phyloP scores from a whole-genome alignment of 92 coral and sea anemone genomes.

The Virgularia gustaviana region DNA sequence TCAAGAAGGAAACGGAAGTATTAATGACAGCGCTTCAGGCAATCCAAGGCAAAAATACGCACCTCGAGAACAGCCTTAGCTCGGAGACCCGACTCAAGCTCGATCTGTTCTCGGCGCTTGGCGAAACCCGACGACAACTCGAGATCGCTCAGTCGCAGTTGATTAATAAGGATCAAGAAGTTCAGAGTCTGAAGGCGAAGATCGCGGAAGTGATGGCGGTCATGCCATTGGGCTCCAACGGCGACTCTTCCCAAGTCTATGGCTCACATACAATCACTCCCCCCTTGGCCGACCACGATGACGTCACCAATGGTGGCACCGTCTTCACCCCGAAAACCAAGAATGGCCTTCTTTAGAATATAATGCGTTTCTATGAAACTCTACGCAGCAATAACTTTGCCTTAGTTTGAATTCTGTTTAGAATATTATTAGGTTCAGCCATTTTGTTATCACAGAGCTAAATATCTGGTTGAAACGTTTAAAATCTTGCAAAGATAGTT shows the following conservation, averaged over 20 bases:
- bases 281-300: slow-evolving; percentile 5
- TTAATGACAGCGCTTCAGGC: slow-evolving; percentile 88
- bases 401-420: slow-evolving; percentile 3
- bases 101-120: slow-evolving; percentile 92
- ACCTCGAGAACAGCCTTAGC: slow-evolving; percentile 88
- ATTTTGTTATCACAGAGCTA: not conserved
- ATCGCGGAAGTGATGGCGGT: slow-evolving; percentile 98
- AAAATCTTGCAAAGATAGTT: slow-evolving; percentile 11
- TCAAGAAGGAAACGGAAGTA: slow-evolving; percentile 94
- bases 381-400: too few species aligned
- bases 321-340: slow-evolving; percentile 19
- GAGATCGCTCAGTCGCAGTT: slow-evolving; percentile 84
- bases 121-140: slow-evolving; percentile 94
- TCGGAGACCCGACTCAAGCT: slow-evolving; percentile 93
- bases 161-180: slow-evolving; percentile 76
- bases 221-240: slow-evolving; percentile 56
- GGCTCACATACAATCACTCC: slow-evolving; percentile 21
- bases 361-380: not conserved
- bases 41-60: slow-evolving; percentile 98
- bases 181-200: slow-evolving; percentile 77
- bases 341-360: slow-evolving; percentile 26
- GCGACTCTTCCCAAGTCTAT: not conserved
- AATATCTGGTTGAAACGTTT: not conserved
- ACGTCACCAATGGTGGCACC: slow-evolving; percentile 8
- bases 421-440: not conserved